Percentiles rank a stretch among this genome's conserved stretches.
Conservation (phyloP, 2,888 invertebrate genomes). For the Amphipyra tragopoginis region DNA sequence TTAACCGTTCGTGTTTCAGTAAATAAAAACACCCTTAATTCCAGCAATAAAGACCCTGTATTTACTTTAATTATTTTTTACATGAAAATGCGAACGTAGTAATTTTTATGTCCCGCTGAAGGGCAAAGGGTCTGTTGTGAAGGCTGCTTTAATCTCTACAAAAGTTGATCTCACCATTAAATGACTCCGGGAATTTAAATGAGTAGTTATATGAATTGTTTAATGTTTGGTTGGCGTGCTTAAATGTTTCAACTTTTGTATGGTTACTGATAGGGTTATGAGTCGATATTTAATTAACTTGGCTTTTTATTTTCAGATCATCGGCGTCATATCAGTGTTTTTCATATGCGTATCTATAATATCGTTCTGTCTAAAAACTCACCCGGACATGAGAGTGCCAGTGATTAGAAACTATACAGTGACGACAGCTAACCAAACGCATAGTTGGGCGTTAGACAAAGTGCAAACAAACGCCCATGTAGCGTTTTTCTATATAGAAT, state of each 20-base stretch:
- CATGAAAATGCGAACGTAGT: conserved; percentile 47
- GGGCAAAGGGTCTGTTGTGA: conserved; percentile 23
- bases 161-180: conserved; percentile 23
- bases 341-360: conserved; percentile 99
- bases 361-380: conserved; percentile 99
- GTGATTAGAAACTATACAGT: conserved; percentile 95
- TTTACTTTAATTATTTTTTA: conserved; percentile 63
- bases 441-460: conserved; percentile 96
- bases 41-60: conserved; percentile 50
- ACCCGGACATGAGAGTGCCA: conserved; percentile 99
- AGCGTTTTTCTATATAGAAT: conserved; percentile 99
- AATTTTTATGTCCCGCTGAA: conserved; percentile 47
- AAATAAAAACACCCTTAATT: conserved; percentile 56
- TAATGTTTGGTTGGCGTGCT: not conserved
- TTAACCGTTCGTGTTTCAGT: conserved; percentile 53
- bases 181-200: conserved; percentile 14
- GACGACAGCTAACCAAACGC: conserved; percentile 93
- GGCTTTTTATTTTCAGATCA: conserved; percentile 93
- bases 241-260: too few relatives aligned
- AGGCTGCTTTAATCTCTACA: conserved; percentile 40
- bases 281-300: not conserved
- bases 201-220: conserved; percentile 22
- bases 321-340: conserved; percentile 99
- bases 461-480: conserved; percentile 98
- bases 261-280: not conserved